These are phyloP conservation scores for Acanthosepion pharaonis DNA, from an alignment of 2,888 invertebrate species.

Conservation along the genomic window DNA sequence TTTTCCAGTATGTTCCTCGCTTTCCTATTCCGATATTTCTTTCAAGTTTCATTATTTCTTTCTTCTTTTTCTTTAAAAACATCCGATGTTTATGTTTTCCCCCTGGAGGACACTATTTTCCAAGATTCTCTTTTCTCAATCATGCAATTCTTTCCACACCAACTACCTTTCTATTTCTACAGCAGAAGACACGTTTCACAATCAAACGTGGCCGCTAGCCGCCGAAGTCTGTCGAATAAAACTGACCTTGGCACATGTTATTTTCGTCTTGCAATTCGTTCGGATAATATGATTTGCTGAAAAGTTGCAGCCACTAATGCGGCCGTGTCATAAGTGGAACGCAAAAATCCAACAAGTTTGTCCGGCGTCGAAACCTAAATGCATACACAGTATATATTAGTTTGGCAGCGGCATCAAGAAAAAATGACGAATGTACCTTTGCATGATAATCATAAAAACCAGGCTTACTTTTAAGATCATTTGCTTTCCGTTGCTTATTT, in stretches of 20 bases:
- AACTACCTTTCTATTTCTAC: not conserved
- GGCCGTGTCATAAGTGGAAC: not conserved
- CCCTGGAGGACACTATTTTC: too few species aligned
- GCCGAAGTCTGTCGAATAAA: not conserved
- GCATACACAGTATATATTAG: not conserved
- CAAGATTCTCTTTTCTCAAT: not conserved
- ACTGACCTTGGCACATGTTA: not conserved
- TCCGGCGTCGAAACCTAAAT: not conserved
- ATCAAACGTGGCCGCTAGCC: not conserved
- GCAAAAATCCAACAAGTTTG: not conserved
- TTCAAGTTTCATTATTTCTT: too few species aligned
- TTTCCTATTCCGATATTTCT: too few species aligned
- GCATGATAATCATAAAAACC: not conserved
- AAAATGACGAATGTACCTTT: not conserved
- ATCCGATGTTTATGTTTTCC: too few species aligned
- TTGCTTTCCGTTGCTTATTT: too few species aligned
- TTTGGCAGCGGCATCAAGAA: not conserved
- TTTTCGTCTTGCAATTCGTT: not conserved
- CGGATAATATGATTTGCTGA: slow-evolving; percentile 10
- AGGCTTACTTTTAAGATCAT: too few species aligned
- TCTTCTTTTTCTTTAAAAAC: too few species aligned
- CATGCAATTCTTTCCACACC: not conserved
- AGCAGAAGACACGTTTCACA: not conserved
- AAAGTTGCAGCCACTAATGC: not conserved
- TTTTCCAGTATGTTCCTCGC: too few species aligned